Conservation (phyloP, 2,888 invertebrate genomes). For the Matsumyia berberina region DNA sequence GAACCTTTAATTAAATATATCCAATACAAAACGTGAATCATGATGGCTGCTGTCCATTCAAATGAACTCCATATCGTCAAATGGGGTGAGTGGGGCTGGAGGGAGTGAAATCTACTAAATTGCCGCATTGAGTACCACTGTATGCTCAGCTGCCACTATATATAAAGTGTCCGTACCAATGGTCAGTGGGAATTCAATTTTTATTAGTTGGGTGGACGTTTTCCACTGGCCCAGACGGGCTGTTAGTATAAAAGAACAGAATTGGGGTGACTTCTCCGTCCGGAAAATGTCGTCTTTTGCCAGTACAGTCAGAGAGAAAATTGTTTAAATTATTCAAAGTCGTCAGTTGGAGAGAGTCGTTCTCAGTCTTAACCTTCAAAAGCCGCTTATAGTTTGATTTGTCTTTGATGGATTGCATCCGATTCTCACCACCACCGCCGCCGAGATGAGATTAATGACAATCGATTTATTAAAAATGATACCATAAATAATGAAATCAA, state of each 20-base stretch:
- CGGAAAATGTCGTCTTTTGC: constrained; percentile 60
- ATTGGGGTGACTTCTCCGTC: constrained; percentile 47
- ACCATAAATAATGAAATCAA: constrained; percentile 67
- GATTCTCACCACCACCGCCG: background rate
- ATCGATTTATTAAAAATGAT: constrained; percentile 55
- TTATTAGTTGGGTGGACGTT: constrained; percentile 68
- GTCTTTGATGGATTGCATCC: constrained; percentile 31
- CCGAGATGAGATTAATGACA: constrained; percentile 44
- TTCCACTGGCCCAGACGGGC: constrained; percentile 28
- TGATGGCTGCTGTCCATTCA: constrained; percentile 74
- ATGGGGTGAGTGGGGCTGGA: constrained; percentile 12
- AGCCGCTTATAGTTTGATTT: constrained; percentile 25
- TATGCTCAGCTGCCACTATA: constrained; percentile 59
- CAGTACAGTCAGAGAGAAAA: constrained; percentile 38
- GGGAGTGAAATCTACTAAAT: constrained; percentile 62
- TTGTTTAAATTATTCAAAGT: constrained; percentile 69
- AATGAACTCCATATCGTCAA: constrained; percentile 66
- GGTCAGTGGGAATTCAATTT: constrained; percentile 73
- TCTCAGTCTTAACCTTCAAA: background rate
- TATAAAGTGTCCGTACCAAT: constrained; percentile 63
- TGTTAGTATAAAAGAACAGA: constrained; percentile 29
- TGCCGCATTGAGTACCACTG: constrained; percentile 68
- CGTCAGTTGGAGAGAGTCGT: too few species aligned
- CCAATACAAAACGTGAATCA: constrained; percentile 76
- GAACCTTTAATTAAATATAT: constrained; percentile 75